Evolutionary conservation across 2,113 vertebrate species (phyloP), one percentile per base, ranked within the genome.

Genomic region (Trichomycterus rosablanca): DNA sequence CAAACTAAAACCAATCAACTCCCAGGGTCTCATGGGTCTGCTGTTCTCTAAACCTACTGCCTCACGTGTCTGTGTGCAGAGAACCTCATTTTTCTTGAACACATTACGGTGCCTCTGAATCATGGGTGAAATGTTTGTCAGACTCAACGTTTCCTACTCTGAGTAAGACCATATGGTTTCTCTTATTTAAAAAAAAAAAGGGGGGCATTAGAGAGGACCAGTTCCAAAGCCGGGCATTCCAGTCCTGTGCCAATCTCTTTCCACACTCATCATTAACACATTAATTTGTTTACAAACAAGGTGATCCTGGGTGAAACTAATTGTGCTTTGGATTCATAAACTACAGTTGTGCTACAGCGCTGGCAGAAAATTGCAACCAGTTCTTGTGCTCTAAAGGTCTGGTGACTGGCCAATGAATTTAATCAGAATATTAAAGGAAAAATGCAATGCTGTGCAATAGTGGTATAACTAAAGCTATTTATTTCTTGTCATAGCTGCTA

Each of bases 61-160:
- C n/a, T n/a, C n/a, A n/a, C n/a, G n/a, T n/a, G n/a, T n/a, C n/a
- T n/a, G n/a, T n/a, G n/a, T n/a, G n/a, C n/a, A n/a, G n/a, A n/a
- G n/a, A n/a, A n/a, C n/a, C n/a, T n/a, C n/a, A 11, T 63, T 63
- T n/a, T 20, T 43, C 48, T 23, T 63, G 48, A 37, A 43, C 59
- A 52, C 14, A 12, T 53, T 5, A 15, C 8, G 3, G 26, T 5
- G 50, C 46, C 22, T 30, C 34, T 51, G 15, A 60, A 49, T 60
- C 58, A 61, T 6, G 35, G 14, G 1, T 3, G 46, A 32, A 12
- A 30, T 40, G 59, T 50, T 50, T 50, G 18, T 50, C 40, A 20
- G 6, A 44, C 10, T 37, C 37, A 62, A 5, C 2, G 18, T 39
- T 48, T 40, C 43, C 24, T 37, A n/a, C 30, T 50, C 35, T 28